Percentiles rank a stretch among this genome's conserved stretches.
Conservation (phyloP, 2,797 vertebrate genomes). For the Falco peregrinus region DNA sequence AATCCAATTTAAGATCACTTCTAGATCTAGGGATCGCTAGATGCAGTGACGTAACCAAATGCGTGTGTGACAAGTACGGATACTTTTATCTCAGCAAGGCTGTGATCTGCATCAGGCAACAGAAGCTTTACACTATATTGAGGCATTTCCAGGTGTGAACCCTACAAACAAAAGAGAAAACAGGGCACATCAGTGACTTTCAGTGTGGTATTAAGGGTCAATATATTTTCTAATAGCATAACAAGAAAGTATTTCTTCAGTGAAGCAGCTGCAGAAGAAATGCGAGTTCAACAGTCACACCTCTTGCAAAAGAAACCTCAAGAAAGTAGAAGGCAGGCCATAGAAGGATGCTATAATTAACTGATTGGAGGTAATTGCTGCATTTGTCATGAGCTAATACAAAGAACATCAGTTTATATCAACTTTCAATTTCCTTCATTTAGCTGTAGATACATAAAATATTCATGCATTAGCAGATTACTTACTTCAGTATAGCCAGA, state of each 20-base stretch:
- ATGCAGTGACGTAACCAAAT: background rate
- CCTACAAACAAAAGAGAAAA: background rate
- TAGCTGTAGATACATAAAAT: conserved; percentile 21
- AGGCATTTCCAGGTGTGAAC: background rate
- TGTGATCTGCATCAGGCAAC: background rate
- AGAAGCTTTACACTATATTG: background rate
- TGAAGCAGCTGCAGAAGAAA: background rate
- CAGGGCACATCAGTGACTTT: background rate
- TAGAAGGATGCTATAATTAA: conserved; percentile 30
- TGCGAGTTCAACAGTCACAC: fast-evolving
- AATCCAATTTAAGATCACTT: background rate
- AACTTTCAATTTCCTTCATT: conserved; percentile 41
- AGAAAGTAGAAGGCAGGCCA: background rate
- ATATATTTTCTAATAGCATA: background rate
- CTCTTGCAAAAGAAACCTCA: background rate
- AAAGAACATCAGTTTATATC: conserved; percentile 22
- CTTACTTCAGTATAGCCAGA: conserved; percentile 53
- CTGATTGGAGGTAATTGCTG: conserved; percentile 54
- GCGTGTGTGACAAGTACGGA: background rate
- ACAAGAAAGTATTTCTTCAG: background rate
- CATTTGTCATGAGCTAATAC: background rate
- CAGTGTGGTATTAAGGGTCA: too few species aligned
- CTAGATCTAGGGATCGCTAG: background rate
- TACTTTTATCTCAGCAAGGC: background rate
- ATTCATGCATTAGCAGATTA: conserved; percentile 22